Base-by-base conservation (phyloP, 2,113 vertebrate species). In the Girardinichthys multiradiatus region DNA sequence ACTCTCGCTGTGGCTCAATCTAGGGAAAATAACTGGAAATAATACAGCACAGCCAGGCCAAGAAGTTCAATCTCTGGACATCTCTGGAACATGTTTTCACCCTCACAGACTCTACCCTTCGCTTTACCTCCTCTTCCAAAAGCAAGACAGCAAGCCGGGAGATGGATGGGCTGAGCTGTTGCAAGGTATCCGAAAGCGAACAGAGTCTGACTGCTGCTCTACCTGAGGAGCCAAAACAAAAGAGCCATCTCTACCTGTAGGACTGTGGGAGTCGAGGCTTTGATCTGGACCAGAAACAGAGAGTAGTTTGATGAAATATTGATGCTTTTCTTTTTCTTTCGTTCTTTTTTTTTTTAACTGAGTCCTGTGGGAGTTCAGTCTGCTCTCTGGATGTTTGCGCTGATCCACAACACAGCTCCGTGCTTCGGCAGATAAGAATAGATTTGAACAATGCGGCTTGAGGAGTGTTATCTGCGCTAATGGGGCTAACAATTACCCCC, bases 221-320 rank as follows among this genome's bases (percentile, higher is more conserved):
- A 91, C 86, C 91, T 91, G 87, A 92, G 90, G 87, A 90, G 82
- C 68, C 35, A 80, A 90, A 91, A 93, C 90, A 91, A 92, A 91
- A 91, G 91, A 88, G 87, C 87, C 82, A 84, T 89, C 86, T 85
- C 91, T 91, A 92, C 90, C 91, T 93, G 91, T 88, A 91, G 87
- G 81, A 91, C 90, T 90, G 89, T 86, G 88, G 87, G 87, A 86
- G 89, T 86, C 68, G 35, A 64, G 51, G 83, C 92, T 94, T 93
- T 94, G 93, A 94, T 93, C 88, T 92, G 90, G 91, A 92, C 92
- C 89, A 86, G 85, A 92, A 90, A 93, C 77, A 90, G 68, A 87
- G 83, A 85, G 90, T 81, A 91, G 90, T 93, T 93, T 93, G 91
- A 94, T 94, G 88, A 94, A 94, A 94, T 92, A 94, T 94, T 92